Evolutionary conservation across 2,888 invertebrate genomes (phyloP).

Genomic region (Tetheella fluctuosa): DNA sequence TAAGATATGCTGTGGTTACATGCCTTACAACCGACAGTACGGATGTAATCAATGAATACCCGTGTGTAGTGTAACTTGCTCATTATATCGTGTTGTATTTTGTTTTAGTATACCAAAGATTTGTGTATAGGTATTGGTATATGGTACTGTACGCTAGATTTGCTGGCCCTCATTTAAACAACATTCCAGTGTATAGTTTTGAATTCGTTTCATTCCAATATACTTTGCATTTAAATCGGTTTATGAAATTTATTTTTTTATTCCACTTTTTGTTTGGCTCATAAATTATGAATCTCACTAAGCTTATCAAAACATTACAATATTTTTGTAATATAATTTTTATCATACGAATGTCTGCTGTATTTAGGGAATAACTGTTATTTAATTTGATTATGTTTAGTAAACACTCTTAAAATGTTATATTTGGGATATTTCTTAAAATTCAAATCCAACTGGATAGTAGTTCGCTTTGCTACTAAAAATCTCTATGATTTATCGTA

Average conservation of each 20-base stretch:
- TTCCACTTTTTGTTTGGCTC: slow-evolving; percentile 10
- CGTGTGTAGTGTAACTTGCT: neutral
- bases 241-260: slow-evolving; percentile 19
- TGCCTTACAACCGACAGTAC: no score
- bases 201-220: slow-evolving; percentile 37
- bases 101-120: slow-evolving; percentile 62
- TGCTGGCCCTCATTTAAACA: neutral
- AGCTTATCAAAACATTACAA: slow-evolving; percentile 27
- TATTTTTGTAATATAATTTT: slow-evolving; percentile 18
- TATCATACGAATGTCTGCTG: neutral
- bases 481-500: no score
- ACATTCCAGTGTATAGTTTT: slow-evolving; percentile 34
- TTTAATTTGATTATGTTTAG: neutral
- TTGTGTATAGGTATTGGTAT: slow-evolving; percentile 47
- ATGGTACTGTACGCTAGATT: neutral
- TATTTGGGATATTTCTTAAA: neutral
- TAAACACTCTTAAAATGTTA: neutral
- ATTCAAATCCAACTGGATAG: no score
- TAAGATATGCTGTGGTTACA: no score
- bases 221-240: slow-evolving; percentile 31
- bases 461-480: no score
- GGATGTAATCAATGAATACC: slow-evolving; percentile 11
- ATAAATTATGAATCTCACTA: slow-evolving; percentile 18
- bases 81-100: slow-evolving; percentile 23
- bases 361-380: neutral